Evolutionary conservation across 2,797 vertebrate genomes (phyloP).

Genomic region (Manis pentadactyla): DNA sequence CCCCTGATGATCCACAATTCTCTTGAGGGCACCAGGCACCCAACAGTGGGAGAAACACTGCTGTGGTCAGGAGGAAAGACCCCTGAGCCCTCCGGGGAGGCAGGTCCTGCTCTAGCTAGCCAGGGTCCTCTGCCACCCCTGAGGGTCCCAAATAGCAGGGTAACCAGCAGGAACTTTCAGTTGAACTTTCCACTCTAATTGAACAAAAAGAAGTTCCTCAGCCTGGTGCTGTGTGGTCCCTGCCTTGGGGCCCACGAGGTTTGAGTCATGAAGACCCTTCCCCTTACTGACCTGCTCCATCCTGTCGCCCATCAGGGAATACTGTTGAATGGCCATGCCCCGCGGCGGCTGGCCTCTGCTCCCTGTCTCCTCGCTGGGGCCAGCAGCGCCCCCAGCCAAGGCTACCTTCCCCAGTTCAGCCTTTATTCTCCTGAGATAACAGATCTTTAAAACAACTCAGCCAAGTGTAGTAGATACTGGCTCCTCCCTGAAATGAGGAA

Average conservation of each 20-base stretch:
- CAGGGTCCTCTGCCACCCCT: not conserved
- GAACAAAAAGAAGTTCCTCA: too few relatives aligned
- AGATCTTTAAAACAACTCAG: not conserved
- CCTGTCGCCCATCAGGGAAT: fast-evolving
- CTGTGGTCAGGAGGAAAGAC: not conserved
- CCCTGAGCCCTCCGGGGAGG: not conserved
- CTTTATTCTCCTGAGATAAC: not conserved
- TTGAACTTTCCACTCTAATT: not conserved
- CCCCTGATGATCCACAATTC: not conserved
- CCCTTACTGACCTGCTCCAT: not conserved
- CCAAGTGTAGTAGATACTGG: not conserved
- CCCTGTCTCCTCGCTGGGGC: not conserved
- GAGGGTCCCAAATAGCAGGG: not conserved
- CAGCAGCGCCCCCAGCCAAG: not conserved
- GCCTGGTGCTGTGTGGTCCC: fast-evolving
- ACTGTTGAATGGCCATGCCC: fast-evolving
- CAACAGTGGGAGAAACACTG: not conserved
- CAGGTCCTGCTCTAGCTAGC: not conserved
- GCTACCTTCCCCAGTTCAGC: fast-evolving
- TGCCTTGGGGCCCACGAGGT: fast-evolving
- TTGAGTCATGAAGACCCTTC: not conserved
- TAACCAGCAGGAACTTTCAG: not conserved
- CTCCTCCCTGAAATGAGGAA: not conserved
- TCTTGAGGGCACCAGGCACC: not conserved
- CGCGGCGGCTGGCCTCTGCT: fast-evolving